Evolutionary conservation across 2,888 invertebrate genomes (phyloP), one percentile per base, ranked within the genome.

Genomic region (Globia sparganii): DNA sequence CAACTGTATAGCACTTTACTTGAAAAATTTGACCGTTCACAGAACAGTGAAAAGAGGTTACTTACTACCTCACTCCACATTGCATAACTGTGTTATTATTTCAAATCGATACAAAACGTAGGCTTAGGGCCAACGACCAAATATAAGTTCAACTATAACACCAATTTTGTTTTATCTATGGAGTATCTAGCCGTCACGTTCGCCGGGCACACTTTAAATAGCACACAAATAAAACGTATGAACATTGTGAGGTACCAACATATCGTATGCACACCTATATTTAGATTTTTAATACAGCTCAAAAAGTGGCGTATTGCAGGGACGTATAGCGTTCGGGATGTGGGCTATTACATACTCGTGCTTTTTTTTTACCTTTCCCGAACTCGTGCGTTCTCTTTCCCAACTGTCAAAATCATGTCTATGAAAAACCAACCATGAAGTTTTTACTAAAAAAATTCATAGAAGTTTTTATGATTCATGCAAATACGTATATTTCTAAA

Each of bases 51-150:
- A 66, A 28, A 75, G 13, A 31, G 15, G 34, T 72, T 43, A 53
- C n/a, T 79, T 72, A 43, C 11, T n/a, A 15, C 28, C 40, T 15
- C 1, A 31, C 34, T 46, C 6, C 15, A 67, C 31, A 34, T 18
- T 11, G 21, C 13, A 43, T 6, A 31, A 43, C 25, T 65, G 8
- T 28, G 11, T 46, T 65, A 6, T 25, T 46, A 62, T 58, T 9
- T 34, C 11, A 6, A n/a, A 71, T 37, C n/a, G 5, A 49, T 61
- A 34, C 6, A 68, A 78, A 78, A 49, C 31, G 59, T 40, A 66
- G 21, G 13, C 3, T 40, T 31, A 13, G 8, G 18, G 18, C 25
- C 31, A 64, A 40, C 0, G 15, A 21, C 21, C 21, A n/a, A n/a
- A n/a, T 58, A n/a, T 31, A 59, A 49, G n/a, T 15, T 18, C 25